Conservation (phyloP, 2,797 vertebrate species). For the Eulemur albifrons region DNA sequence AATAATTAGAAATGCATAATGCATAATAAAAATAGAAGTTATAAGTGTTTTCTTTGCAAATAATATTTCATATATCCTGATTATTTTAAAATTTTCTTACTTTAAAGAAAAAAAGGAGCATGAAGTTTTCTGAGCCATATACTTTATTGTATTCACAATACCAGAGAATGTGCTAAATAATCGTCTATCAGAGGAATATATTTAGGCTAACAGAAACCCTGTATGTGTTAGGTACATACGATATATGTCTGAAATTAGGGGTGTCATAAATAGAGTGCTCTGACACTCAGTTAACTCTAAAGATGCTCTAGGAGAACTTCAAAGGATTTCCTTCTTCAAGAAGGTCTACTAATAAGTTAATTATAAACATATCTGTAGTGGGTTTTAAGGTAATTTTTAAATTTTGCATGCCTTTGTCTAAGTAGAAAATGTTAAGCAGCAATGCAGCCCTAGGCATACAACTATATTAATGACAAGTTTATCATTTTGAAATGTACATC, state of each 20-base stretch:
- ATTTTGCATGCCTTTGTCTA: not conserved
- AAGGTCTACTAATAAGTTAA: slow-evolving; percentile 7
- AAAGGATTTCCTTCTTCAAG: not conserved
- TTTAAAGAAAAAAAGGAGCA: not conserved
- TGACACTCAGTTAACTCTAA: not conserved
- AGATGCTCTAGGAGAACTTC: not conserved
- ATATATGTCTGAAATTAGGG: not conserved
- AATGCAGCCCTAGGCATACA: not conserved
- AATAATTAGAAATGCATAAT: slow-evolving; percentile 10
- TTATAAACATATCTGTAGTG: not conserved
- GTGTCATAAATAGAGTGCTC: not conserved
- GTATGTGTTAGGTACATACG: not conserved
- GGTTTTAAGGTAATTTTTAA: not conserved
- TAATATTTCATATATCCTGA: slow-evolving; percentile 18
- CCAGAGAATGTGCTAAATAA: not conserved
- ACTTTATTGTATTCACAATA: not conserved
- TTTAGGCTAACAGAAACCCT: not conserved
- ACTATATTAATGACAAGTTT: not conserved
- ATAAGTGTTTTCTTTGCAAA: slow-evolving; percentile 40
- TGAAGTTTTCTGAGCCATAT: not conserved
- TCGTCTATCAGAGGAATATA: not conserved
- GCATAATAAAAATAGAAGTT: not conserved
- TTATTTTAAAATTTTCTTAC: not conserved
- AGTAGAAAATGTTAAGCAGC: not conserved
- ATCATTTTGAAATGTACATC: not conserved